A percentile compares a stretch with the other conserved stretches of the same genome.
phyloP scores from a whole-genome alignment of 2,113 vertebrate genomes.

The Heterocephalus glaber region DNA sequence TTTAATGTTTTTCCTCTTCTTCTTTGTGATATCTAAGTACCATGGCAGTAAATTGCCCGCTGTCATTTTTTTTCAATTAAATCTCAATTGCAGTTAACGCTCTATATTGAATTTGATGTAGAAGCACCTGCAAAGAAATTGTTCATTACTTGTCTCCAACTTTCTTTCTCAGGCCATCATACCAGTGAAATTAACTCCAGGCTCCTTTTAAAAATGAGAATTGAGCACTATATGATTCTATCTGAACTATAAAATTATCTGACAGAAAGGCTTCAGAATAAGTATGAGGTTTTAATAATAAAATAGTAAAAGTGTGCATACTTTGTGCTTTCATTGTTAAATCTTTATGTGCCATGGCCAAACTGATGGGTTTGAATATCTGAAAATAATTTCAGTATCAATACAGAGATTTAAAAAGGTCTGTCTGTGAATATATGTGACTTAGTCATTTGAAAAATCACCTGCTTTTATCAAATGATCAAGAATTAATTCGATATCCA shows the following conservation, averaged over 20 bases:
- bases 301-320: neutral
- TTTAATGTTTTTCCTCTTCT: neutral
- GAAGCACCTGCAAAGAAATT: neutral
- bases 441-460: neutral
- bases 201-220: neutral
- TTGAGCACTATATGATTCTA: neutral
- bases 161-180: neutral
- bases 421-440: neutral
- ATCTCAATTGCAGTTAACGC: neutral
- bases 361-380: neutral
- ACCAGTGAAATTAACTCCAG: slow-evolving; percentile 20
- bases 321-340: neutral
- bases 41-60: slow-evolving; percentile 1
- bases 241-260: neutral
- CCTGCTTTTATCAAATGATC: neutral
- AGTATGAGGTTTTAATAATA: neutral
- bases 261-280: neutral
- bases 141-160: neutral
- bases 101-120: neutral
- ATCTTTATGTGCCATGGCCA: fast-evolving
- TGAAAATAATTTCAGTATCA: neutral
- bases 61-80: slow-evolving; percentile 26
- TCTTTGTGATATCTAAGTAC: neutral
- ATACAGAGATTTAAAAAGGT: neutral
- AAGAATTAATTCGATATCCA: neutral